phyloP scores from a whole-genome alignment of 2,113 vertebrate species.

The Camarhynchus parvulus region DNA sequence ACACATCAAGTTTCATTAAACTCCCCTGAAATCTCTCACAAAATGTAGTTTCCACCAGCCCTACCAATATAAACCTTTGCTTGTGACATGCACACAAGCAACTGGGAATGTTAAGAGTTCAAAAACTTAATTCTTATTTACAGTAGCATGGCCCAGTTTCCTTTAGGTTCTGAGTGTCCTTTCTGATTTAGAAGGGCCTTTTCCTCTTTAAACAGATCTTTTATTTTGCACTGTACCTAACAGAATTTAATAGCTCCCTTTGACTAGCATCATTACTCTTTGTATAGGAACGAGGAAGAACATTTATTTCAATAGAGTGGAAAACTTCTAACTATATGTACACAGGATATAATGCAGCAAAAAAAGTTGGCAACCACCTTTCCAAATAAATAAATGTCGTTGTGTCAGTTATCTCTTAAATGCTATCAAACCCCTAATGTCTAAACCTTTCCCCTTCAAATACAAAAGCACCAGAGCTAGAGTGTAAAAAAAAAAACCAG shows the following conservation, averaged over 20 bases:
- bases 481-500: not conserved
- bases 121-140: not conserved
- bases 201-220: not conserved
- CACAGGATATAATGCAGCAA: not conserved
- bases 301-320: not conserved
- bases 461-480: slow-evolving; percentile 9
- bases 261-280: not conserved
- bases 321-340: not conserved
- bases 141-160: not conserved
- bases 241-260: not conserved
- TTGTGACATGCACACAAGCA: not conserved
- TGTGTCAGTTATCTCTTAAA: slow-evolving; percentile 3
- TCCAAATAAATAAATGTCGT: not conserved
- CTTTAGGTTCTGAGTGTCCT: not conserved
- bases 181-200: not conserved
- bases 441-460: slow-evolving; percentile 30
- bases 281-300: not conserved
- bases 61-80: not conserved
- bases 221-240: not conserved
- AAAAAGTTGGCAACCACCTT: not conserved
- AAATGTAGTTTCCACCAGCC: not conserved
- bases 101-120: not conserved
- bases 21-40: not conserved
- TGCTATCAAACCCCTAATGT: not conserved
- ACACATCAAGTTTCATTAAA: not conserved